A percentile compares a stretch with the other conserved stretches of the same genome.
These are phyloP conservation scores for Porites australiensis DNA, from an alignment of 64 coral and sea anemone genomes.

Conservation along the genomic window DNA sequence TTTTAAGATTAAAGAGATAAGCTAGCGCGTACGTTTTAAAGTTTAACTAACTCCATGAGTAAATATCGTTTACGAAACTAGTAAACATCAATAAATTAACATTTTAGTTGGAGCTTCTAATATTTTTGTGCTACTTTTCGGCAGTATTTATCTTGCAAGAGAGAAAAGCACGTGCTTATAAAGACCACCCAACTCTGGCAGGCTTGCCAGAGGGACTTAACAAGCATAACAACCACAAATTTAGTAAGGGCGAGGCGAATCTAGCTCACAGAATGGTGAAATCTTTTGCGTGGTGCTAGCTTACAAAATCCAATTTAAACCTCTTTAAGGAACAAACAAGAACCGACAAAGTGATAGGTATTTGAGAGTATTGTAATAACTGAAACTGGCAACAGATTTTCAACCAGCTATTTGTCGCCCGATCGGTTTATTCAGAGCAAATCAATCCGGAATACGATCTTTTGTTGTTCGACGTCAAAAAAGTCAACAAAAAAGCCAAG, in stretches of 20 bases:
- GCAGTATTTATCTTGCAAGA: neutral
- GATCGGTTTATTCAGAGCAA: neutral
- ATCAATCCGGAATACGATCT: neutral
- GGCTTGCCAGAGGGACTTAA: neutral
- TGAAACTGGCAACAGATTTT: constrained; percentile 39
- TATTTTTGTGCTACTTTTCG: neutral
- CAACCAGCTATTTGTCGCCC: neutral
- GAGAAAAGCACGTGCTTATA: constrained; percentile 13
- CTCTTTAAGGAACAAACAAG: neutral
- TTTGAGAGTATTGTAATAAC: neutral
- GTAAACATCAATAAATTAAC: neutral
- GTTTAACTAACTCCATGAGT: neutral
- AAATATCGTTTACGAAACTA: neutral
- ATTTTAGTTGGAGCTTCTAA: neutral
- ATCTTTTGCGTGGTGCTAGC: neutral
- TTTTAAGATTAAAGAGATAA: constrained; percentile 12
- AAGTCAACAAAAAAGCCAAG: constrained; percentile 10
- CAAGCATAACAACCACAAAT: constrained; percentile 37
- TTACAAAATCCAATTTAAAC: neutral
- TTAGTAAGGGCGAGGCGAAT: constrained; percentile 10
- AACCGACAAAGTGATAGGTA: neutral
- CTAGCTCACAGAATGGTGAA: neutral
- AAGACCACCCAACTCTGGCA: constrained; percentile 22
- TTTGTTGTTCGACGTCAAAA: constrained; percentile 22
- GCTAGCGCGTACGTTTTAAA: neutral